Percentiles rank a stretch among this genome's conserved stretches.
These are phyloP conservation scores for Timema cristinae DNA, from an alignment of 2,888 invertebrate species.

Conservation along the genomic window DNA sequence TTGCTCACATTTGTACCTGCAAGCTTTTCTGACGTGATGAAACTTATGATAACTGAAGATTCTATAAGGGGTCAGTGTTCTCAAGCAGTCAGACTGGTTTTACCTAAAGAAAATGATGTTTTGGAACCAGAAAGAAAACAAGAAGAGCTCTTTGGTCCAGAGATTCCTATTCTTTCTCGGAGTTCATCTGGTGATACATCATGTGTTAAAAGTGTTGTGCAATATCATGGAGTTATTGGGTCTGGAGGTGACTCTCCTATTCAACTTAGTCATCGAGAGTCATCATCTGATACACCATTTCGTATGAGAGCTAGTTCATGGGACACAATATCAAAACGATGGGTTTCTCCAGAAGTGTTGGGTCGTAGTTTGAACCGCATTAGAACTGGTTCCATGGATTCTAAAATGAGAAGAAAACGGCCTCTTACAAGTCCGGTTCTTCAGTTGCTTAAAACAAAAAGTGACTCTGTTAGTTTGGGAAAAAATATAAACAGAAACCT, in stretches of 20 bases:
- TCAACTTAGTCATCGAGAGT: constrained; percentile 22
- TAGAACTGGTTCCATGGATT: constrained; percentile 37
- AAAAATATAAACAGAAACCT: too few species aligned
- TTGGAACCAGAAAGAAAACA: too few species aligned
- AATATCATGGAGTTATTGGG: constrained; percentile 17
- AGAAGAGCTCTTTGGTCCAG: background rate
- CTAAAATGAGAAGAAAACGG: constrained; percentile 27
- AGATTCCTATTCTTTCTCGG: constrained; percentile 19
- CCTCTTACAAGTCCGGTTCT: too few species aligned
- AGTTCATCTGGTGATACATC: constrained; percentile 26
- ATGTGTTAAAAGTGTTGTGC: constrained; percentile 16
- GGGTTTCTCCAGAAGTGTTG: constrained; percentile 23
- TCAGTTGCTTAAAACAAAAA: too few species aligned
- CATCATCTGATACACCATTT: constrained; percentile 29
- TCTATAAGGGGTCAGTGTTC: constrained; percentile 19
- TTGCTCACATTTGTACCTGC: constrained; percentile 64
- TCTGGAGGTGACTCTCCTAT: constrained; percentile 23
- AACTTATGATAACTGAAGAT: constrained; percentile 37
- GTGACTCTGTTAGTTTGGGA: too few species aligned
- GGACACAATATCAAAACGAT: constrained; percentile 35
- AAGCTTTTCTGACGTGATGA: constrained; percentile 48
- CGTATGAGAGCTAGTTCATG: constrained; percentile 38
- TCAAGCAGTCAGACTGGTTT: constrained; percentile 17
- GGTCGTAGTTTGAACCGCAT: constrained; percentile 31
- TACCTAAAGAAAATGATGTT: too few species aligned